These are phyloP conservation scores for Neuroscelio doddi DNA, from an alignment of 2,888 invertebrate genomes.

Conservation along the genomic window DNA sequence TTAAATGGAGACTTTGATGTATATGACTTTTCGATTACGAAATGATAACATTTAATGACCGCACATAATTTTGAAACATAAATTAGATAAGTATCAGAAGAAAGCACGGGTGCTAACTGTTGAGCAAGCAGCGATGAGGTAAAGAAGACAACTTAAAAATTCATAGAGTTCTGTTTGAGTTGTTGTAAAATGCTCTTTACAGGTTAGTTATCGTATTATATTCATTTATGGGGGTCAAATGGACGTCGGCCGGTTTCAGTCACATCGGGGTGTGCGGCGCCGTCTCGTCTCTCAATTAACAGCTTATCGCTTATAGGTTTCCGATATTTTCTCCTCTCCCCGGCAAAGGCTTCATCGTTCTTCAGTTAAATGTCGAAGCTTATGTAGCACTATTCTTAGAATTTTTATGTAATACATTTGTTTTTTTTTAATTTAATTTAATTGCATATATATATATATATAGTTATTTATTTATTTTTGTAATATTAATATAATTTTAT, in stretches of 20 bases:
- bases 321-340: conserved; percentile 61
- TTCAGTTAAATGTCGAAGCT: conserved; percentile 1
- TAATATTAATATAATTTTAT: no score
- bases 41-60: no score
- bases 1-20: not conserved
- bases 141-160: not conserved
- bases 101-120: not conserved
- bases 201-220: conserved; percentile 19
- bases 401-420: not conserved
- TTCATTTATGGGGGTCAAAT: conserved; percentile 38
- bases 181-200: conserved; percentile 6
- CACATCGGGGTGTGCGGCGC: conserved; percentile 50
- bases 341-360: conserved; percentile 34
- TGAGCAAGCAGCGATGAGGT: no score
- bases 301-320: conserved; percentile 68
- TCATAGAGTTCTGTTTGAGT: conserved; percentile 3
- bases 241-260: conserved; percentile 32
- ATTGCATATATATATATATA: no score
- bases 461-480: no score
- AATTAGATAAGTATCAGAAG: not conserved
- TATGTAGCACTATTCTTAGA: not conserved
- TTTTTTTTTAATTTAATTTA: no score
- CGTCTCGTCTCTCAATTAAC: conserved; percentile 69
- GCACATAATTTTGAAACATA: not conserved
- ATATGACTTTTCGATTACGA: not conserved